Evolutionary conservation across 2,888 invertebrate species (phyloP), one percentile per base, ranked within the genome.

Genomic region (Hypsopygia costalis): DNA sequence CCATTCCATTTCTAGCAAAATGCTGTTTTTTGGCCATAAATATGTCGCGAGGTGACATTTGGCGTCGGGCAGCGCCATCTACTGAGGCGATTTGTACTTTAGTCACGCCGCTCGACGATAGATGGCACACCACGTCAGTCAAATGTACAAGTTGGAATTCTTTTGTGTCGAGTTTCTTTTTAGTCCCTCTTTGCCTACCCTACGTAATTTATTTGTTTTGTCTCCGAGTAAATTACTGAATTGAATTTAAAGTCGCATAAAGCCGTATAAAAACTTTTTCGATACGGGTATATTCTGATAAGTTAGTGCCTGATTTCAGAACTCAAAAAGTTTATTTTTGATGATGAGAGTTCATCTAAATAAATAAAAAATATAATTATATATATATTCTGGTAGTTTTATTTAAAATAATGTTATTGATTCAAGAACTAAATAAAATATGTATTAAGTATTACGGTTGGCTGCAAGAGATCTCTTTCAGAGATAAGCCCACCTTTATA

Each of bases 11-110:
- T 77, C 70, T 69, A 70, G 74, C 55, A 62, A 71, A 69, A 70
- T 67, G 71, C 66, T 73, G 75, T 76, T 77, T 81, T 81, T 81
- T 77, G 71, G 62, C 75, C 73, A 79, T 82, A 82, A 81, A 82
- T 78, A 81, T 80, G 70, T 80, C 74, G 54, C 49, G 55, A 43
- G 41, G 67, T 77, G 81, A 81, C 80, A 70, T 58, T 55, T 50
- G 51, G 56, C 62, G 56, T 61, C 55, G 60, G 55, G 44, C 49
- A 64, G 70, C 67, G 75, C 63, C 78, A 78, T 73, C 81, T 77
- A 66, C 55, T 43, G 57, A 49, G 54, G 51, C 49, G 47, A 60
- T 66, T 61, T 52, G 65, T 56, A 71, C 55, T 47, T 58, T 34
- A 57, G 64, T 59, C 57, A 51, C 58, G 58, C 45, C 40, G 33